These are phyloP conservation scores for Forbesichthys agassizii DNA, from an alignment of 2,113 vertebrate genomes.

Conservation along the genomic window DNA sequence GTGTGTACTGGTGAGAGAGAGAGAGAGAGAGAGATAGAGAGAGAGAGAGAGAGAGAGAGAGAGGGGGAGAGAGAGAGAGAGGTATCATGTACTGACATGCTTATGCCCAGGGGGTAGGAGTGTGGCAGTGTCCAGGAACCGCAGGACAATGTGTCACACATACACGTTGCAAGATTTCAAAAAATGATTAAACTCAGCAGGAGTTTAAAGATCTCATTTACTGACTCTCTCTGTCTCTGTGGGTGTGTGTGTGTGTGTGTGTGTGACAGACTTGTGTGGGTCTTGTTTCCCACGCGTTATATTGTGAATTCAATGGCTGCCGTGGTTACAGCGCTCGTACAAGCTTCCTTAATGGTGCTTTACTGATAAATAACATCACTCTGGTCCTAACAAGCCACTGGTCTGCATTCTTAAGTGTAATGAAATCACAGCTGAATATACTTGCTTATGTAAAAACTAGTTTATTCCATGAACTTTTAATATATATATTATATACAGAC, in stretches of 20 bases:
- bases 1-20: no score
- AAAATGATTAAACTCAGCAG: slow-evolving; percentile 62
- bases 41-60: slow-evolving; percentile 19
- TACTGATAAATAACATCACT: no score
- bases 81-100: slow-evolving; percentile 55
- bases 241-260: slow-evolving; percentile 18
- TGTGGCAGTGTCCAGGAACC: slow-evolving; percentile 36
- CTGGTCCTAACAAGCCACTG: no score
- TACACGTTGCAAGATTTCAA: slow-evolving; percentile 4
- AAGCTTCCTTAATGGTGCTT: neutral
- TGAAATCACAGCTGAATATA: no score
- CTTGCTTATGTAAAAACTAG: no score
- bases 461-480: neutral
- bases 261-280: slow-evolving; percentile 21
- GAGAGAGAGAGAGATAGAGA: no score
- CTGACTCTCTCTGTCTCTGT: slow-evolving; percentile 18
- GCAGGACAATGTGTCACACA: slow-evolving; percentile 40
- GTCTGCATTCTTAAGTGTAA: no score
- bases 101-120: slow-evolving; percentile 34
- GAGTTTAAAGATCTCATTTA: slow-evolving; percentile 37
- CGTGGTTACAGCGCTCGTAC: slow-evolving; percentile 42
- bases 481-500: neutral
- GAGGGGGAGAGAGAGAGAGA: no score
- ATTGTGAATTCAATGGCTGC: slow-evolving; percentile 54
- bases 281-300: slow-evolving; percentile 61